Evolutionary conservation across 2,113 vertebrate genomes (phyloP).

Genomic region (Ciconia boyciana): DNA sequence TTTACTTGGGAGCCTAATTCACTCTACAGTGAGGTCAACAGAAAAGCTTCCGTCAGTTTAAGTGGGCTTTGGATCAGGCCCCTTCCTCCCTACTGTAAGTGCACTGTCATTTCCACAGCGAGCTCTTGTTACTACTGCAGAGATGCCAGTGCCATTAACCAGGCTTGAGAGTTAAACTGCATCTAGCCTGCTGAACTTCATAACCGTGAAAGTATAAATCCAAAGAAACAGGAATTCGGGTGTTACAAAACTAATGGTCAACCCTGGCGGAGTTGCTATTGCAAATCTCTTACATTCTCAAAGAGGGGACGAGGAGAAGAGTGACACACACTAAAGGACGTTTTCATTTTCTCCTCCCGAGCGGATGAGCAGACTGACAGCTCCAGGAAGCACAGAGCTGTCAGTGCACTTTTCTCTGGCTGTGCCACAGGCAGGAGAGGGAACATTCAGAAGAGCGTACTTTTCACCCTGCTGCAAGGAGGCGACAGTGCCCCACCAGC

Average conservation of each 20-base stretch:
- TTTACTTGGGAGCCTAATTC: neutral
- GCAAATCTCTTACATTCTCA: neutral
- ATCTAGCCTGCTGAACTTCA: neutral
- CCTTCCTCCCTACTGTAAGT: neutral
- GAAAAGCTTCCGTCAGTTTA: neutral
- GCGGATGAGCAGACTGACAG: neutral
- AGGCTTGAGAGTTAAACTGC: neutral
- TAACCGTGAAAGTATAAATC: neutral
- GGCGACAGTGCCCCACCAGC: neutral
- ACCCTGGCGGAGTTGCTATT: neutral
- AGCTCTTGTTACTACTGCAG: neutral
- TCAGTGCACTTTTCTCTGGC: too few species aligned
- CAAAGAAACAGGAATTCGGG: neutral
- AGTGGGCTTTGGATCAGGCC: neutral
- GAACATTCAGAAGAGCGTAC: neutral
- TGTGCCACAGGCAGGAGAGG: neutral
- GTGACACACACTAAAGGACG: neutral
- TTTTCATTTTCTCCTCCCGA: neutral
- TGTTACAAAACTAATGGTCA: neutral
- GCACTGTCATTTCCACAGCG: neutral
- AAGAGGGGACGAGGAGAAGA: neutral
- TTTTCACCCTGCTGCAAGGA: neutral
- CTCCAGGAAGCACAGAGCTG: neutral
- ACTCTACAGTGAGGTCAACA: neutral
- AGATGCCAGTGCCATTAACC: neutral